Conservation (phyloP, 1,140 invertebrate genomes). For the Eupristina koningsbergeri region DNA sequence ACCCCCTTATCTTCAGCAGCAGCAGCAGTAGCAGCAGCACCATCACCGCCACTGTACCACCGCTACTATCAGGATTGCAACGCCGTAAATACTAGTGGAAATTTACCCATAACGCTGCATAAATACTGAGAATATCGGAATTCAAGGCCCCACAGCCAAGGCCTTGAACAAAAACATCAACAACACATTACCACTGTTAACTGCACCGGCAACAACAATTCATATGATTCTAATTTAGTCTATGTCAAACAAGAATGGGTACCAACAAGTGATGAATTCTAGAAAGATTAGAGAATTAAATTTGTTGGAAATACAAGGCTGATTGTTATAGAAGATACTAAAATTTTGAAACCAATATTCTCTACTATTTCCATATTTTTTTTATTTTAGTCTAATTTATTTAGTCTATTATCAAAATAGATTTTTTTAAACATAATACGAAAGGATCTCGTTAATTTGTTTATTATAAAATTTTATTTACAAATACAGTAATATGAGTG, state of each 20-base stretch:
- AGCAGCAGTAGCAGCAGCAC: conserved; percentile 66
- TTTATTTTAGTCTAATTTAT: no score
- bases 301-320: neutral
- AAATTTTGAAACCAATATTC: no score
- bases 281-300: conserved; percentile 62
- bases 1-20: conserved; percentile 68
- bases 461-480: neutral
- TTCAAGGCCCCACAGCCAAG: conserved; percentile 65
- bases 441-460: neutral
- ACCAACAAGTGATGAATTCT: conserved; percentile 62
- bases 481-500: no score
- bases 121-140: conserved; percentile 73
- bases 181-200: conserved; percentile 36
- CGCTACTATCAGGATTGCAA: conserved; percentile 72
- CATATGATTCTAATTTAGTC: conserved; percentile 64
- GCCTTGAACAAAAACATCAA: conserved; percentile 48
- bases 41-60: conserved; percentile 69
- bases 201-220: conserved; percentile 40
- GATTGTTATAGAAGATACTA: neutral
- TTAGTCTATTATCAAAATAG: no score
- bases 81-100: conserved; percentile 69
- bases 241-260: conserved; percentile 72
- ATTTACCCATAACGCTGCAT: conserved; percentile 70
- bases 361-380: no score
- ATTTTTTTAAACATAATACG: no score